Conservation (phyloP, 2,113 vertebrate genomes). For the Opisthocomus hoazin region DNA sequence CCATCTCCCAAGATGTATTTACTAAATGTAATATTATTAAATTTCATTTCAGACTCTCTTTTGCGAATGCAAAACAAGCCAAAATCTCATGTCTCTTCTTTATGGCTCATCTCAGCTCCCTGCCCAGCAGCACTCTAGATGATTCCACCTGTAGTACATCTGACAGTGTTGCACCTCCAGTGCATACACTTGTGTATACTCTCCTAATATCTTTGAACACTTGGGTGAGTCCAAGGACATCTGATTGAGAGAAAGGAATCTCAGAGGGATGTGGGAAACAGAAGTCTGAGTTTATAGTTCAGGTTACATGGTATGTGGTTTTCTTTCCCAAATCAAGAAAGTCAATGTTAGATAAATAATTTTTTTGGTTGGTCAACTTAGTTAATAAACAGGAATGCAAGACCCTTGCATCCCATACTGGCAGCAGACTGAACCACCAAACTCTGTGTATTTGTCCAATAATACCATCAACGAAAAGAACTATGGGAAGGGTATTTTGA, state of each 20-base stretch:
- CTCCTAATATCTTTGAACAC: not conserved
- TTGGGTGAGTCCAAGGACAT: not conserved
- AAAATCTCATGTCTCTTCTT: not conserved
- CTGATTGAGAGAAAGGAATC: not conserved
- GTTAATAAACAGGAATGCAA: not conserved
- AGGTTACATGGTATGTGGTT: not conserved
- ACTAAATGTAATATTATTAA: not conserved
- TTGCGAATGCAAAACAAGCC: not conserved
- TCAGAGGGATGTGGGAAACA: not conserved
- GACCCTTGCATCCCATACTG: not conserved
- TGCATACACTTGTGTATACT: not conserved
- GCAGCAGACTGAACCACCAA: not conserved
- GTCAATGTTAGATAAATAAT: not conserved
- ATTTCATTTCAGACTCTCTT: not conserved
- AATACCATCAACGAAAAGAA: not conserved
- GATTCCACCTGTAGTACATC: not conserved
- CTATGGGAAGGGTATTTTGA: not conserved
- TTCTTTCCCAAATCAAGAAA: not conserved
- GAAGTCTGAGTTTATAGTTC: not conserved
- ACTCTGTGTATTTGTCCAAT: not conserved
- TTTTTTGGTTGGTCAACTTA: not conserved
- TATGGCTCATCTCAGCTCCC: not conserved
- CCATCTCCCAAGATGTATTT: not conserved
- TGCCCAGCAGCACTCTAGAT: not conserved
- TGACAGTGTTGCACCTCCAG: not conserved